Conservation (phyloP, 2,113 vertebrate genomes). For the Chrysemys picta region DNA sequence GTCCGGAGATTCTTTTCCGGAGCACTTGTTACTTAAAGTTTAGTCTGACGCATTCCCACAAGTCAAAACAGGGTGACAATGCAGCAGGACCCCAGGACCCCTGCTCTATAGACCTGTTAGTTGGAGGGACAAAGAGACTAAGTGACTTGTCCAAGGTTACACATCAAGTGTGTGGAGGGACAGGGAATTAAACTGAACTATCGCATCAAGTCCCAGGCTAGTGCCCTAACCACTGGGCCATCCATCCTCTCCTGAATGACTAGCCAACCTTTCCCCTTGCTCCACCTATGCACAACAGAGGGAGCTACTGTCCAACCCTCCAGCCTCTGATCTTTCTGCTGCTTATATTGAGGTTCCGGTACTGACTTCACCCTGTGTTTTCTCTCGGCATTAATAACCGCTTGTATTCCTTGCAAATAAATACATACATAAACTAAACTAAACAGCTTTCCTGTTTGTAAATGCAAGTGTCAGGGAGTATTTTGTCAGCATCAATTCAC, state of each 20-base stretch:
- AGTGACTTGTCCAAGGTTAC: no score
- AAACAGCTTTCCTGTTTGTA: neutral
- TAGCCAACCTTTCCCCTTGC: neutral
- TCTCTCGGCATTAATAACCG: neutral
- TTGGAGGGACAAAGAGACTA: no score
- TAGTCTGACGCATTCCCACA: neutral
- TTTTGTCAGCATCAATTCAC: constrained; percentile 70
- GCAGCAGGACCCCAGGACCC: neutral
- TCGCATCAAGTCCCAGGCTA: neutral
- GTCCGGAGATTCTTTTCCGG: no score
- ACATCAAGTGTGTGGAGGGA: neutral
- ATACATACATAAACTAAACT: neutral
- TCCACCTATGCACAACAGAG: neutral
- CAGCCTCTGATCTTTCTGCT: neutral
- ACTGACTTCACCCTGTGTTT: accelerated
- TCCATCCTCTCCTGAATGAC: neutral
- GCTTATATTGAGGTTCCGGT: accelerated
- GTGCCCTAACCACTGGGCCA: accelerated
- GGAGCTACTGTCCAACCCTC: neutral
- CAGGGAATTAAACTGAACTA: neutral
- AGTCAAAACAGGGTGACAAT: neutral
- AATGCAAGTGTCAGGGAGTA: neutral
- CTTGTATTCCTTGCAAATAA: neutral
- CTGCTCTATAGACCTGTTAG: neutral
- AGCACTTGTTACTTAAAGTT: no score